Percentiles rank a stretch among this genome's conserved stretches.
phyloP scores from a whole-genome alignment of 2,888 invertebrate genomes.

The Stenotaenia linearis region DNA sequence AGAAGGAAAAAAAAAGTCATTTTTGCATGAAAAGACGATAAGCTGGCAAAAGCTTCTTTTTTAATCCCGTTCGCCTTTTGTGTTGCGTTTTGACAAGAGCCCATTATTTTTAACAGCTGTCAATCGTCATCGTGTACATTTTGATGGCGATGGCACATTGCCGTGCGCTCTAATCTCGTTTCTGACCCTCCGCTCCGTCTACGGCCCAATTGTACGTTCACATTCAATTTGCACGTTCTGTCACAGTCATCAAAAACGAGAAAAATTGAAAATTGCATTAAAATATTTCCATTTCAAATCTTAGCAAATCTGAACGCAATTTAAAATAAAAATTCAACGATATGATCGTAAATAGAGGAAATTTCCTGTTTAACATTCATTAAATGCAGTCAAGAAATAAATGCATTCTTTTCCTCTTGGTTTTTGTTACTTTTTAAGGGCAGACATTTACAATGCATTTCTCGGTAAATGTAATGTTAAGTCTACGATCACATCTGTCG shows the following conservation, averaged over 20 bases:
- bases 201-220: neutral
- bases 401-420: neutral
- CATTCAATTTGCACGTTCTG: slow-evolving; percentile 12
- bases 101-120: slow-evolving; percentile 26
- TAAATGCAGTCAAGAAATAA: neutral
- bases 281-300: neutral
- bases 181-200: neutral
- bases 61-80: slow-evolving; percentile 1
- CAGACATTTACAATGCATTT: slow-evolving; percentile 2
- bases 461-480: neutral
- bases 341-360: neutral
- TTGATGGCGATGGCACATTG: neutral
- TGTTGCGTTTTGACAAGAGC: slow-evolving; percentile 11
- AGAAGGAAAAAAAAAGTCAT: neutral
- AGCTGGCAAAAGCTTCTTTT: slow-evolving; percentile 19
- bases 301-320: neutral
- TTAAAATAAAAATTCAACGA: too few species aligned
- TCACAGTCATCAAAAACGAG: neutral
- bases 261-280: neutral
- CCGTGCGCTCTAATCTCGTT: slow-evolving; percentile 7
- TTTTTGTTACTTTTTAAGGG: neutral
- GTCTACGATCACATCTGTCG: slow-evolving; percentile 12
- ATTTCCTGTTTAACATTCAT: slow-evolving; percentile 7
- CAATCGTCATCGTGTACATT: slow-evolving; percentile 23
- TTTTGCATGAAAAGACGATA: slow-evolving; percentile 21